A percentile compares a stretch with the other conserved stretches of the same genome.
Evolutionary conservation across 2,888 invertebrate species (phyloP).

Genomic region (Cosmopolites sordidus): DNA sequence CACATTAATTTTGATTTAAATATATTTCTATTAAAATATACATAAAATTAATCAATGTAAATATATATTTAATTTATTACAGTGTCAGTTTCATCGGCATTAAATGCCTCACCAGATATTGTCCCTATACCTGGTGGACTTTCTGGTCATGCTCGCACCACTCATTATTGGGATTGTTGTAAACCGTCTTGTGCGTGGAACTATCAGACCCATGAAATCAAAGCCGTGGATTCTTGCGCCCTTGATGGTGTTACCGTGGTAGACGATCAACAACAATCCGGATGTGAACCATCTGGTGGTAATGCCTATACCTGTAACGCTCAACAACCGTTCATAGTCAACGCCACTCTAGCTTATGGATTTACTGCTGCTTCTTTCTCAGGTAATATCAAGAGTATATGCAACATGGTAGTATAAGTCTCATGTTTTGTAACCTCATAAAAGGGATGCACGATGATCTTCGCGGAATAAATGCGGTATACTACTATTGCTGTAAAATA

Average conservation of each 20-base stretch:
- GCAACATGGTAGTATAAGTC: too few species aligned
- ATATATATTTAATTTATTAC: too few species aligned
- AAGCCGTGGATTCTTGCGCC: conserved; percentile 24
- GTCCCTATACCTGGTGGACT: conserved; percentile 26
- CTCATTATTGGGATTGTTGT: conserved; percentile 33
- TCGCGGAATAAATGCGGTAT: too few species aligned
- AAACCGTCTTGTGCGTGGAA: conserved; percentile 32
- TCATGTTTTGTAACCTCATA: too few species aligned
- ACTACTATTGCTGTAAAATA: too few species aligned
- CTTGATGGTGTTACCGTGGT: conserved; percentile 26
- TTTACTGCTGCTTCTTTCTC: conserved; percentile 28
- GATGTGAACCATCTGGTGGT: conserved; percentile 7
- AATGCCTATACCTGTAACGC: conserved; percentile 20
- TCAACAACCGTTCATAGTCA: conserved; percentile 27
- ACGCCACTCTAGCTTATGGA: conserved; percentile 26
- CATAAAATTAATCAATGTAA: too few species aligned
- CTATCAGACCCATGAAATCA: conserved; percentile 18
- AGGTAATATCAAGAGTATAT: background rate
- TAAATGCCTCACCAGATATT: conserved; percentile 17
- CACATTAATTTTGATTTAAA: too few species aligned
- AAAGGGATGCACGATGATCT: too few species aligned
- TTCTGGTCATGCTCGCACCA: conserved; percentile 28
- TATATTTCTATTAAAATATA: too few species aligned
- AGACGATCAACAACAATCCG: conserved; percentile 24
- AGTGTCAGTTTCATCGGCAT: too few species aligned